phyloP scores from a whole-genome alignment of 2,113 vertebrate species.

The Axis porcinus region DNA sequence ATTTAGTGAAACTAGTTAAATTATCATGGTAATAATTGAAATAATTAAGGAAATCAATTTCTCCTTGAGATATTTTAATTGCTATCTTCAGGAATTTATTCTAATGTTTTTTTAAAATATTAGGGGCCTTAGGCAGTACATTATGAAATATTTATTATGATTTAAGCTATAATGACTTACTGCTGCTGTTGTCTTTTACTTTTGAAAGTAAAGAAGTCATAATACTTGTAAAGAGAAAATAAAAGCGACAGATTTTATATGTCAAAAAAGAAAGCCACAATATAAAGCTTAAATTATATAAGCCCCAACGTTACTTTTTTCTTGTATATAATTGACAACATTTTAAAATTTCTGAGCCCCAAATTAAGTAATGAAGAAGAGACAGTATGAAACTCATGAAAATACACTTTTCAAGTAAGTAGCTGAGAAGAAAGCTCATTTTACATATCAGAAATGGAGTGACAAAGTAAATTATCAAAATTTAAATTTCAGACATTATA shows the following conservation, averaged over 20 bases:
- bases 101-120: background rate
- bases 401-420: background rate
- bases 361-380: background rate
- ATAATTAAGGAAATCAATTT: conserved; percentile 6
- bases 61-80: background rate
- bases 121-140: background rate
- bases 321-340: background rate
- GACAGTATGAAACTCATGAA: background rate
- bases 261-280: background rate
- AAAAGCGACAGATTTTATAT: background rate
- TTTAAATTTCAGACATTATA: background rate
- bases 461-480: background rate
- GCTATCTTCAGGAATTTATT: background rate
- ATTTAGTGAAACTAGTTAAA: background rate
- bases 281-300: background rate
- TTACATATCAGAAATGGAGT: background rate
- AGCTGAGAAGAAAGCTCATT: background rate
- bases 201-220: background rate
- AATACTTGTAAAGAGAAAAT: background rate
- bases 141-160: background rate
- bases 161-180: background rate
- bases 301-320: background rate
- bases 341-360: background rate
- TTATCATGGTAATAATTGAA: background rate
- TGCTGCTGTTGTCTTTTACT: background rate